These are phyloP conservation scores for Trematocara zebra DNA, from an alignment of 2,113 vertebrate genomes.

Conservation along the genomic window DNA sequence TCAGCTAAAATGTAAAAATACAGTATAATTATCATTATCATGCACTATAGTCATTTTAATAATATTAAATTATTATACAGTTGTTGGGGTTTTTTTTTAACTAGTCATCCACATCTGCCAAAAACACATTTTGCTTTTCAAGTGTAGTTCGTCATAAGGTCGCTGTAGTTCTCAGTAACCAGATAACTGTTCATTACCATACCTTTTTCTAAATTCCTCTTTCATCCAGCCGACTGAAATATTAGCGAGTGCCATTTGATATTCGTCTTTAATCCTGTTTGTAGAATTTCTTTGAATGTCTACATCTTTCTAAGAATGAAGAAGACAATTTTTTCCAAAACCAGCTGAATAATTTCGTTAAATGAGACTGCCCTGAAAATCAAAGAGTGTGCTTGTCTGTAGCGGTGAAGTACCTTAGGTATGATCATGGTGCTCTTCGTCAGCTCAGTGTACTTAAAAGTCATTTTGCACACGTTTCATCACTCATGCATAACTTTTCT, in stretches of 20 bases:
- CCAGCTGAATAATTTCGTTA: slow-evolving; percentile 50
- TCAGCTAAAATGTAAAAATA: not conserved
- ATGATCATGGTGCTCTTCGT: not conserved
- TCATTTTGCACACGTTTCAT: slow-evolving; percentile 50
- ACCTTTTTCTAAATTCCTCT: not conserved
- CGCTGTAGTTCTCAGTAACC: not conserved
- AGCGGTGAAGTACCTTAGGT: not conserved
- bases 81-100: rapidly evolving
- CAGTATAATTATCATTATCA: not conserved
- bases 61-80: not conserved
- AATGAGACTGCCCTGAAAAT: slow-evolving; percentile 32
- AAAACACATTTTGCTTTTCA: not conserved
- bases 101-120: not conserved
- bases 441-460: slow-evolving; percentile 17
- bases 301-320: not conserved
- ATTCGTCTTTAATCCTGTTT: not conserved
- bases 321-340: not conserved
- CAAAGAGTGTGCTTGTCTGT: slow-evolving; percentile 29
- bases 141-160: not conserved
- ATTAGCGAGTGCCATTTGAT: not conserved
- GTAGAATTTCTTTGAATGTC: not conserved
- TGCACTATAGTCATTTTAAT: not conserved
- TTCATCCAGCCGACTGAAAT: not conserved
- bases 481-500: slow-evolving; percentile 27
- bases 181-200: not conserved